Conservation (phyloP, 2,797 vertebrate genomes). For the Sciaenops ocellatus region DNA sequence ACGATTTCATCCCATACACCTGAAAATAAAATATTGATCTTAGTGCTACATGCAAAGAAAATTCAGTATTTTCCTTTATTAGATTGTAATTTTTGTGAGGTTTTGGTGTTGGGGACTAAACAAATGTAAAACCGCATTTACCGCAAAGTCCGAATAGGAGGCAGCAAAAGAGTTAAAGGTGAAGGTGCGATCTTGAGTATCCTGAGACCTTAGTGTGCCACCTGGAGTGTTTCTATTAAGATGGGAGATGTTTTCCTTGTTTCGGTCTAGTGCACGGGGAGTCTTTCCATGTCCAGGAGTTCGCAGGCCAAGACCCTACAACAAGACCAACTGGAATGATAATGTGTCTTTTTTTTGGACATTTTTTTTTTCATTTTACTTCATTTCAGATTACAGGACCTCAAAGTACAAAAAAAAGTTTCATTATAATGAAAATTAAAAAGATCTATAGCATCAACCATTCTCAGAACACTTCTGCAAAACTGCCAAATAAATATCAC, state of each 20-base stretch:
- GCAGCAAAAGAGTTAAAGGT: constrained; percentile 91
- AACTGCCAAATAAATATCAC: neutral
- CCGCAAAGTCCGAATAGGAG: constrained; percentile 97
- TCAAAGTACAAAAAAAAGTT: neutral
- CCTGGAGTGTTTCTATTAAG: constrained; percentile 85
- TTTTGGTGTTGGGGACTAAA: constrained; percentile 5
- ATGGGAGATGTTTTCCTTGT: constrained; percentile 93
- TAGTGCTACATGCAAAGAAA: neutral
- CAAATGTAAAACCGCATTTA: constrained; percentile 83
- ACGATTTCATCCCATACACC: neutral
- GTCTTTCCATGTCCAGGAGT: constrained; percentile 81
- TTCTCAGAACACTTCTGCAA: neutral
- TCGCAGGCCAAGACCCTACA: constrained; percentile 75
- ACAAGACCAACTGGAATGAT: constrained; percentile 35
- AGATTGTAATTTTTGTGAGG: neutral
- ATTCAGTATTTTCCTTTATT: neutral
- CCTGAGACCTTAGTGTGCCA: constrained; percentile 86
- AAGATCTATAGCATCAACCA: neutral
- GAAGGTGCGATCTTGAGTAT: constrained; percentile 89
- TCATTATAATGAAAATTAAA: neutral
- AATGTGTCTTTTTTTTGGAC: neutral
- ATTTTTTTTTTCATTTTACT: neutral
- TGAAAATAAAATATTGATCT: neutral
- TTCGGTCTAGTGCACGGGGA: constrained; percentile 82
- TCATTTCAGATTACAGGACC: constrained; percentile 1